Percentiles rank a stretch among this genome's conserved stretches.
Conservation (phyloP, 2,888 invertebrate species). For the Trisateles emortualis region DNA sequence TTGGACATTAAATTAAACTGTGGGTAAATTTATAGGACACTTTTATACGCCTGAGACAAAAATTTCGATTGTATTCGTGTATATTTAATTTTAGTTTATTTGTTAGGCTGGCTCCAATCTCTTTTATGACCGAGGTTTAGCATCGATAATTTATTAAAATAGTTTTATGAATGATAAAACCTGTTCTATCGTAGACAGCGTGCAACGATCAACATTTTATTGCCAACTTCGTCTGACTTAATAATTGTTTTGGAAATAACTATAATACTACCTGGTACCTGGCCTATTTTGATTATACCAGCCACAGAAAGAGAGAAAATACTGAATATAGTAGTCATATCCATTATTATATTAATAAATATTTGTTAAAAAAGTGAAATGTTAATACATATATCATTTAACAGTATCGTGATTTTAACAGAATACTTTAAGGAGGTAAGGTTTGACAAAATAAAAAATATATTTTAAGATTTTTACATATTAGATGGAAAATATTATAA, state of each 20-base stretch:
- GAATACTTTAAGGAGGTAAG: too few species aligned
- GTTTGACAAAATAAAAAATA: neutral
- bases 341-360: too few species aligned
- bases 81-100: constrained; percentile 87
- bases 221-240: constrained; percentile 54
- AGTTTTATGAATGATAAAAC: constrained; percentile 84
- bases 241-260: constrained; percentile 50
- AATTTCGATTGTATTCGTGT: constrained; percentile 86
- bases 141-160: constrained; percentile 83
- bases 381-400: too few species aligned
- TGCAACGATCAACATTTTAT: constrained; percentile 61
- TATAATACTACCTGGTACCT: too few species aligned
- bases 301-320: too few species aligned
- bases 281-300: too few species aligned
- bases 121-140: constrained; percentile 81
- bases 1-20: constrained; percentile 87
- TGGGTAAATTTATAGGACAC: constrained; percentile 87
- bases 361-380: too few species aligned
- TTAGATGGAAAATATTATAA: constrained; percentile 3
- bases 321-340: too few species aligned
- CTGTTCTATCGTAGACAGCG: constrained; percentile 62
- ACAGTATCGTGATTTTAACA: too few species aligned
- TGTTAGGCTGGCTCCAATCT: constrained; percentile 82
- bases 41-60: constrained; percentile 87
- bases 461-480: too few species aligned